phyloP scores from a whole-genome alignment of 2,888 invertebrate species.

The Papilio demoleus region DNA sequence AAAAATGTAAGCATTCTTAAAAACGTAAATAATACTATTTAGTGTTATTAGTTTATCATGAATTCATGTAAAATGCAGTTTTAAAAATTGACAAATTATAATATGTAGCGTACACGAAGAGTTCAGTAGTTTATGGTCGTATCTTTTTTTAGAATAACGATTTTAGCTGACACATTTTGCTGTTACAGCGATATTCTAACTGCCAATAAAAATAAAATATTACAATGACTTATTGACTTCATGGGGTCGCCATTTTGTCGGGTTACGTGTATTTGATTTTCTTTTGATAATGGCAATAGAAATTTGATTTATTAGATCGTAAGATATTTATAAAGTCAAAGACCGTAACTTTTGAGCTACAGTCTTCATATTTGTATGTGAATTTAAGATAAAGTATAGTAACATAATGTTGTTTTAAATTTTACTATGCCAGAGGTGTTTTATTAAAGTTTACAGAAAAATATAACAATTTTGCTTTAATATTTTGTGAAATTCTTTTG shows the following conservation, averaged over 20 bases:
- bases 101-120: not conserved
- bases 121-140: not conserved
- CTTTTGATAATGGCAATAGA: slow-evolving; percentile 14
- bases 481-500: slow-evolving; percentile 16
- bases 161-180: slow-evolving; percentile 30
- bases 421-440: too few relatives aligned
- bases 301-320: slow-evolving; percentile 5
- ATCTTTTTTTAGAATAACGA: not conserved
- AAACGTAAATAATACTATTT: too few relatives aligned
- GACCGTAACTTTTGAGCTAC: not conserved
- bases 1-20: too few relatives aligned
- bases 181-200: slow-evolving; percentile 29
- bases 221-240: slow-evolving; percentile 48
- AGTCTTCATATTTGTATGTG: not conserved
- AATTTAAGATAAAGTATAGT: not conserved
- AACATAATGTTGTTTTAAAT: too few relatives aligned
- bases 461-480: not conserved
- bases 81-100: not conserved
- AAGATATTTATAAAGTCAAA: not conserved
- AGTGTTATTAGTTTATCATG: not conserved
- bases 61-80: too few relatives aligned
- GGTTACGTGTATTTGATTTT: slow-evolving; percentile 20
- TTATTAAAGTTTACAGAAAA: too few relatives aligned
- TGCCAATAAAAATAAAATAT: slow-evolving; percentile 47
- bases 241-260: slow-evolving; percentile 39